phyloP scores from a whole-genome alignment of 1,140 invertebrate genomes.

The Drosophila guanche region DNA sequence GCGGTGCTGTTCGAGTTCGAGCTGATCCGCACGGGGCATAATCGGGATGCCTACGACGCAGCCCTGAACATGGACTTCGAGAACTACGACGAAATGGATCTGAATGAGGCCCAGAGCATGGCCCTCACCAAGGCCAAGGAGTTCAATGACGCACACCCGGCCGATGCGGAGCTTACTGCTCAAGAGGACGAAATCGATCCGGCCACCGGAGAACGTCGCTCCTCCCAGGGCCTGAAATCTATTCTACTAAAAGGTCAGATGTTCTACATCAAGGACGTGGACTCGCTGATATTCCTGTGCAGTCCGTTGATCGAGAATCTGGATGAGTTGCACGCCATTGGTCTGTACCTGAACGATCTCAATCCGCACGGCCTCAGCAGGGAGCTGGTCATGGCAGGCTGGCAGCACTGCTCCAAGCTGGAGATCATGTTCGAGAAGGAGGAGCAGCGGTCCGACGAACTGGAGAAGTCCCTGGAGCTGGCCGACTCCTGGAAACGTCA shows the following conservation, averaged over 20 bases:
- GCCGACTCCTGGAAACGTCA: constrained; percentile 93
- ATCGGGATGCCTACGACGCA: constrained; percentile 67
- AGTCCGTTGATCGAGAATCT: constrained; percentile 94
- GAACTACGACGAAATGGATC: constrained; percentile 72
- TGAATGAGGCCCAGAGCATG: constrained; percentile 67
- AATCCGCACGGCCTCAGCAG: constrained; percentile 93
- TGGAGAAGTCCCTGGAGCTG: constrained; percentile 89
- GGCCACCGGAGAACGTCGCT: constrained; percentile 85
- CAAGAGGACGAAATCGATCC: constrained; percentile 47
- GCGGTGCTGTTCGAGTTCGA: constrained; percentile 91
- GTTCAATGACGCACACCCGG: constrained; percentile 45
- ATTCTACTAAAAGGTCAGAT: constrained; percentile 93
- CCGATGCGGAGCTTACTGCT: constrained; percentile 35
- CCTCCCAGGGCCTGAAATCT: constrained; percentile 88
- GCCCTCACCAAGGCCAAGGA: constrained; percentile 56
- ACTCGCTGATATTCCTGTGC: constrained; percentile 92
- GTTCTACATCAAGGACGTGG: constrained; percentile 90
- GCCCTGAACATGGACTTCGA: constrained; percentile 74
- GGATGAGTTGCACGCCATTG: constrained; percentile 91
- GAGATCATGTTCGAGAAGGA: constrained; percentile 92
- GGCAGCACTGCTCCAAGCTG: constrained; percentile 93
- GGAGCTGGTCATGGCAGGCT: constrained; percentile 93
- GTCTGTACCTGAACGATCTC: constrained; percentile 92
- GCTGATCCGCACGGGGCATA: constrained; percentile 85
- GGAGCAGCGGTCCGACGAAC: constrained; percentile 89